Base-by-base conservation (phyloP, 2,888 invertebrate species). In the Diaprepes abbreviatus region DNA sequence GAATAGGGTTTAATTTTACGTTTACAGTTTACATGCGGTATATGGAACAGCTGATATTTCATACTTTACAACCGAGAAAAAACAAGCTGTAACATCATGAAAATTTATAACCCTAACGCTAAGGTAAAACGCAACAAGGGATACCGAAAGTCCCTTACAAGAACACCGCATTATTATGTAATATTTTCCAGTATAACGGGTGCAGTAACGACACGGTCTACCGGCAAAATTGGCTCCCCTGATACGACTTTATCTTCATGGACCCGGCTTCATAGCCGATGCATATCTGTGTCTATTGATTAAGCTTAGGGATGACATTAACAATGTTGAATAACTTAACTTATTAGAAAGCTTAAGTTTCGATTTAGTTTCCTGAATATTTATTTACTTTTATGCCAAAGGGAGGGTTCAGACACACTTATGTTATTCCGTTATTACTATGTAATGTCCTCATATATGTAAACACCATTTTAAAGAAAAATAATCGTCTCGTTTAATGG, bases 231-330 rank as follows among this genome's bases (percentile, higher is more conserved):
- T 55, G 48, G 64, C 28, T 65, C 70, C 65, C 70, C 38, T n/a
- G 70, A 65, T 66, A 55, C 54, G 33, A 35, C 38, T 70, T 70
- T 70, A 66, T 70, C 66, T 70, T 66, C 66, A 57, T 66, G 31
- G 57, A 55, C 62, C 40, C 16, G 38, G 36, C 45, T 59, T 33
- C 31, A 45, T 43, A 59, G 48, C 66, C 69, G 71, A 76, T 76
- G 74, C 74, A 75, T 76, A 76, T 75, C 74, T 73, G 45, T 58
- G 74, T 74, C 74, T 74, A 75, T 76, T 75, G 77, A 74, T 75
- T 75, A 67, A 72, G 75, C 74, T 75, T 75, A 76, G 71, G 68
- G 73, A 71, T 72, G 76, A 74, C 76, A 73, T 72, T 76, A 75
- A 75, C 74, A 72, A 73, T 24, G 12, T 21, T 2, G 3, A n/a